Base-by-base conservation (phyloP, 2,888 invertebrate genomes). In the Malthinus flaveolus region DNA sequence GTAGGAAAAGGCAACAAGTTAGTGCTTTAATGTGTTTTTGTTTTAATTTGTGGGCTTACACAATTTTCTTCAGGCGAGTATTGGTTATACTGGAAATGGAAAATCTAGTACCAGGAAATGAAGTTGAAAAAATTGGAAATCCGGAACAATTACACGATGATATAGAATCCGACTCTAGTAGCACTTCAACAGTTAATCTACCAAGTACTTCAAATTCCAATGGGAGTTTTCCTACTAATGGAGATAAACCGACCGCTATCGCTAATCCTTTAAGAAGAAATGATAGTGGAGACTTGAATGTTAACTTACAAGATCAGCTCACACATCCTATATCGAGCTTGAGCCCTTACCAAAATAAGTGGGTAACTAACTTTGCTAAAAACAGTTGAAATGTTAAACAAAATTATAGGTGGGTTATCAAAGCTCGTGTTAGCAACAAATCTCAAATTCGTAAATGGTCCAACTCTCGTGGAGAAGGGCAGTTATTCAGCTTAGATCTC, bases 301-400 rank as follows among this genome's bases (percentile, higher is more conserved):
- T 61, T 79, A 79, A 12, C 0, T 34, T 65, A 23, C 55, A 66
- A 32, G 65, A 66, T 39, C 82, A 82, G 65, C 79, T 84, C 75
- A 84, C 87, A 15, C 86, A 88, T 77, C 91, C 95, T 0, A 96
- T 97, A 69, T 82, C 86, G 10, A 90, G 90, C 67, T 83, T 97
- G 8, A 96, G 93, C 67, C 97, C 97, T 1, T 97, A 96, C 77
- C 95, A 95, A 73, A 96, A 95, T 78, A 93, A 89, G 90, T 90
- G 76, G 49, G 35, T 23, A 12, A 15, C n/a, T 33, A 12, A 33
- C 35, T 23, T 46, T 5, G 5, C 5, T 23, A 23, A 23, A 23
- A 3, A 23, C 11, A 52, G 35, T 45, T 10, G 3, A 10, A 9
- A 9, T 35, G 32, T 47, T 55, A 49, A 10, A 23, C n/a, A 23